A percentile compares a stretch with the other conserved stretches of the same genome.
phyloP scores from a whole-genome alignment of 2,797 vertebrate species.

The Pantherophis alleghaniensis region DNA sequence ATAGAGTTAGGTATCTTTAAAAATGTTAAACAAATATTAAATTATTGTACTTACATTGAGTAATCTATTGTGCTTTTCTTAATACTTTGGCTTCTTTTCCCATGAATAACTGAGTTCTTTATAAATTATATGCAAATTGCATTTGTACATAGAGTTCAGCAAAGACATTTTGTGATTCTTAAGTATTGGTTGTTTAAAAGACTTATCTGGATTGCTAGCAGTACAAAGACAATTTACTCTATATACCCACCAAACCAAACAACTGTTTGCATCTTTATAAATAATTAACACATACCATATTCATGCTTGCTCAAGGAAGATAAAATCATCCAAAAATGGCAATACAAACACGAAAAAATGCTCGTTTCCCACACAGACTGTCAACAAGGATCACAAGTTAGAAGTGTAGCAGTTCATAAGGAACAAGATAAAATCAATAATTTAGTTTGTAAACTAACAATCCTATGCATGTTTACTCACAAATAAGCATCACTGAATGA shows the following conservation, averaged over 20 bases:
- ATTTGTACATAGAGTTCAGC: background rate
- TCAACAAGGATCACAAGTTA: background rate
- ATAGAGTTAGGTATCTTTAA: background rate
- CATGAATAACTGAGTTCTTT: background rate
- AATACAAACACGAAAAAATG: background rate
- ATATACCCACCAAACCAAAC: background rate
- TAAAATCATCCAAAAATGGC: background rate
- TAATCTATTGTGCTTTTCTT: background rate
- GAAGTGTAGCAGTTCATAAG: constrained; percentile 11
- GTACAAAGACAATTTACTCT: constrained; percentile 25
- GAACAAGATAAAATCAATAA: background rate
- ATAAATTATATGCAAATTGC: constrained; percentile 2
- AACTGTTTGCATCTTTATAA: background rate
- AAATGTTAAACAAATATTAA: background rate
- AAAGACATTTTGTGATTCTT: background rate
- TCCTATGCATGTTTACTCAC: background rate
- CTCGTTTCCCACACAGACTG: background rate
- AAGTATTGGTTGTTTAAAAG: background rate
- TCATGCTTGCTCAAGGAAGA: background rate
- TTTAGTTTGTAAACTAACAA: constrained; percentile 15
- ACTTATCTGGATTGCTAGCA: background rate
- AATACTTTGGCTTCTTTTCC: constrained; percentile 19
- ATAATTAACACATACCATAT: background rate
- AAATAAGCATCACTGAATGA: background rate
- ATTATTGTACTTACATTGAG: background rate